phyloP scores from a whole-genome alignment of 1,140 invertebrate genomes.

The Caerostris darwini region DNA sequence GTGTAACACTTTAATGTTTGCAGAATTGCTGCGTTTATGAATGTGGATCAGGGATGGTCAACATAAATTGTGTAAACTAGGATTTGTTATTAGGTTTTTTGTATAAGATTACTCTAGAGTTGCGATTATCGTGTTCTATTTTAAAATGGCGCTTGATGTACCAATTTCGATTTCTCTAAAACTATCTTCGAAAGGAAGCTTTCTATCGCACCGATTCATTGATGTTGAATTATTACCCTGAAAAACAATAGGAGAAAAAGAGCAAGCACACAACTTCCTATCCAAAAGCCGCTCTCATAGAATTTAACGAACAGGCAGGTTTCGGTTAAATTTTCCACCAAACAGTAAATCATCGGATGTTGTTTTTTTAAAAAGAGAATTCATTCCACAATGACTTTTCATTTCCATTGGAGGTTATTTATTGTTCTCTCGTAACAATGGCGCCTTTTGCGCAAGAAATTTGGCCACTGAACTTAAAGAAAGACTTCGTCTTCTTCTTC shows the following conservation, averaged over 20 bases:
- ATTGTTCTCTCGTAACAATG: constrained; percentile 72
- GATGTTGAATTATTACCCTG: not conserved
- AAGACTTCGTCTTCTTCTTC: not conserved
- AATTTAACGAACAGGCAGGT: constrained; percentile 57
- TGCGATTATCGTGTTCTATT: too few species aligned
- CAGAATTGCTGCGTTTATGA: too few species aligned
- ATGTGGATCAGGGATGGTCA: too few species aligned
- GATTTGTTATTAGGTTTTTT: too few species aligned
- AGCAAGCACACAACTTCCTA: not conserved
- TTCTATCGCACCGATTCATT: not conserved
- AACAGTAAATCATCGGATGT: constrained; percentile 45
- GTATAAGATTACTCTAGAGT: too few species aligned
- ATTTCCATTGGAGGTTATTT: constrained; percentile 35
- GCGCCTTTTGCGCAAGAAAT: constrained; percentile 49
- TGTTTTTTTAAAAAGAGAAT: constrained; percentile 25
- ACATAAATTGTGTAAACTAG: too few species aligned
- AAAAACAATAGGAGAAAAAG: constrained; percentile 20
- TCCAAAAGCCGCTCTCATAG: constrained; percentile 5
- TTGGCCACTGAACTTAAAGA: constrained; percentile 67
- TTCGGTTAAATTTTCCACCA: constrained; percentile 31
- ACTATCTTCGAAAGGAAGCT: not conserved
- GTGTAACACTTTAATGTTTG: too few species aligned
- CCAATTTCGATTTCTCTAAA: too few species aligned
- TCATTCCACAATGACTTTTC: constrained; percentile 50
- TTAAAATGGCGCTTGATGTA: too few species aligned